These are phyloP conservation scores for Tachysurus fulvidraco DNA, from an alignment of 2,113 vertebrate genomes.

Conservation along the genomic window DNA sequence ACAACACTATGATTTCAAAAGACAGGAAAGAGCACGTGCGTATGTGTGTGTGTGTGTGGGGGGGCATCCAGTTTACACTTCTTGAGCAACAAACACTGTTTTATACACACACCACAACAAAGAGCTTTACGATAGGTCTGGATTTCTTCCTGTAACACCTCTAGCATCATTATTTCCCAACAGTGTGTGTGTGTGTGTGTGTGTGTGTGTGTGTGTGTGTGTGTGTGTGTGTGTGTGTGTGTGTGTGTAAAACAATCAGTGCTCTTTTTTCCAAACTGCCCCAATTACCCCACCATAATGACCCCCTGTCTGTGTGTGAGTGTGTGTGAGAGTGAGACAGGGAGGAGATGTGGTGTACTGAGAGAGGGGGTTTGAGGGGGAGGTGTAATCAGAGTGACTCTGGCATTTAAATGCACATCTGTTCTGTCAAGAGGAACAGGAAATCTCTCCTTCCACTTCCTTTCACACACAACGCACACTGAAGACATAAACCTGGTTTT, in stretches of 20 bases:
- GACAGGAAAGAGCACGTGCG: neutral
- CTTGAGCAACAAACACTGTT: neutral
- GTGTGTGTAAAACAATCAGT: neutral
- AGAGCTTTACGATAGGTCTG: constrained; percentile 4
- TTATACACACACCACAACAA: neutral
- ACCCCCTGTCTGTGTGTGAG: constrained; percentile 12
- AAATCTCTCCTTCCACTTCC: neutral
- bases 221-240: constrained; percentile 23
- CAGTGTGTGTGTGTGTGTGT: constrained; percentile 3
- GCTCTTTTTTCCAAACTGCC: neutral
- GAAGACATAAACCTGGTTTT: neutral
- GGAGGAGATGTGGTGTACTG: neutral
- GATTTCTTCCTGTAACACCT: constrained; percentile 21
- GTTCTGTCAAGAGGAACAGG: neutral
- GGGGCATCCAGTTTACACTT: constrained; percentile 8
- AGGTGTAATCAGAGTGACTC: neutral
- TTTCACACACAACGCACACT: neutral
- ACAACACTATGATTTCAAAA: neutral
- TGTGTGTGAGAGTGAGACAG: neutral
- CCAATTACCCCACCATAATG: neutral
- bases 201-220: neutral
- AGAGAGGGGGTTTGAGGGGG: neutral
- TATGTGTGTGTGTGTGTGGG: neutral
- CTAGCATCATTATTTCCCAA: neutral
- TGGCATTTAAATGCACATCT: constrained; percentile 14